Conservation (phyloP, 2,113 vertebrate species). For the Parus major region DNA sequence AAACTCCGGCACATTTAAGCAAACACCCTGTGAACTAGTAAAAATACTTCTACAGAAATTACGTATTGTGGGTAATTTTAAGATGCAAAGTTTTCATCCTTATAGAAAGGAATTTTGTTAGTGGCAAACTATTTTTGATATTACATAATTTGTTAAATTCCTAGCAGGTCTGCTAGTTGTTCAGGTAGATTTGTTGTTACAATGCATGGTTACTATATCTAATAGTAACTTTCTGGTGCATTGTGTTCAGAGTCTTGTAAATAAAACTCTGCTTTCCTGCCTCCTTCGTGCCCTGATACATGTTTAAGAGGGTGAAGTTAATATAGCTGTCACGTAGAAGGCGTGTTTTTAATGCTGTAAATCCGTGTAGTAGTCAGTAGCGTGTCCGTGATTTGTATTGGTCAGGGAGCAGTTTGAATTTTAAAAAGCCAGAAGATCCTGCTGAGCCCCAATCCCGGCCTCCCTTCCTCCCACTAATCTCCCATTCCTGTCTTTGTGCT, state of each 20-base stretch:
- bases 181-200: background rate
- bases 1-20: background rate
- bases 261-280: background rate
- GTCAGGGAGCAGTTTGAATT: conserved; percentile 83
- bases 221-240: conserved; percentile 56
- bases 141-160: conserved; percentile 5
- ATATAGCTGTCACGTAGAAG: conserved; percentile 79
- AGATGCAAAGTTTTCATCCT: conserved; percentile 31
- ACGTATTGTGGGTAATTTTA: background rate
- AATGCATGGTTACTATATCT: conserved; percentile 12
- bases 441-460: conserved; percentile 76
- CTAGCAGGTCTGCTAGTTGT: background rate
- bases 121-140: background rate
- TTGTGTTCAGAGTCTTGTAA: conserved; percentile 3
- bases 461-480: conserved; percentile 74
- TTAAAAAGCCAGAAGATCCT: conserved; percentile 83
- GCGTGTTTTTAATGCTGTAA: conserved; percentile 80
- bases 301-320: conserved; percentile 75
- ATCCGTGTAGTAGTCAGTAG: conserved; percentile 79
- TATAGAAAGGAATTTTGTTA: background rate
- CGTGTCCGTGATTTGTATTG: conserved; percentile 80
- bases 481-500: conserved; percentile 85
- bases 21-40: background rate
- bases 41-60: background rate
- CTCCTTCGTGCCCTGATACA: background rate